These are phyloP conservation scores for Forbesichthys agassizii DNA, from an alignment of 2,113 vertebrate genomes.

Conservation along the genomic window DNA sequence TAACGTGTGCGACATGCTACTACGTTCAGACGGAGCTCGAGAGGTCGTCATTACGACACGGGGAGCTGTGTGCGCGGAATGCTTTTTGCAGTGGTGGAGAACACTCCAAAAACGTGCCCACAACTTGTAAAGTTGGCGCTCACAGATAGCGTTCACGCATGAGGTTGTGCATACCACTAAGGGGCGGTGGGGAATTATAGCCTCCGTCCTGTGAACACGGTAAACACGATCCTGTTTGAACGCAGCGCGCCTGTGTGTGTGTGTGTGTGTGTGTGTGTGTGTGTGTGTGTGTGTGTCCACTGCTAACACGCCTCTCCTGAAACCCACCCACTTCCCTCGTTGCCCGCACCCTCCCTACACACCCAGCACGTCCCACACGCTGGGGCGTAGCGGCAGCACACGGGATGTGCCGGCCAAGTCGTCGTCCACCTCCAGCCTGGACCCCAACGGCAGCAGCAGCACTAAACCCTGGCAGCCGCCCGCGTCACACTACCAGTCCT, in stretches of 20 bases:
- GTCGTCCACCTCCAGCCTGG: constrained; percentile 83
- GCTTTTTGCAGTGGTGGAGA: too few species aligned
- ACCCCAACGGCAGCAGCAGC: constrained; percentile 79
- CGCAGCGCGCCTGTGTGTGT: constrained; percentile 39
- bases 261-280: constrained; percentile 45
- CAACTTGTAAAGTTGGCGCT: too few species aligned
- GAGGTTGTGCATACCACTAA: too few species aligned
- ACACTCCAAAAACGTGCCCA: too few species aligned
- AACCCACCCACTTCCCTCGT: constrained; percentile 29
- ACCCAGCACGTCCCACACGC: constrained; percentile 81
- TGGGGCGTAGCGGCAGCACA: constrained; percentile 83
- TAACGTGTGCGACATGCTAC: too few species aligned
- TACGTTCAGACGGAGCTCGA: too few species aligned
- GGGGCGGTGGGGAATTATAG: too few species aligned
- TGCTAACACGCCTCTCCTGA: constrained; percentile 75
- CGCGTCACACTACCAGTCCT: constrained; percentile 79
- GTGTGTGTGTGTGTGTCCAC: constrained; percentile 50
- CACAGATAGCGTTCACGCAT: too few species aligned
- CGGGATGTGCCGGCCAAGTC: constrained; percentile 84
- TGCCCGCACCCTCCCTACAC: constrained; percentile 45
- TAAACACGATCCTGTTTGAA: constrained; percentile 27
- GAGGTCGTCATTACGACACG: too few species aligned
- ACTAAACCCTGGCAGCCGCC: constrained; percentile 81
- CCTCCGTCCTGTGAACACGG: not conserved
- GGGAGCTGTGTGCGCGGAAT: too few species aligned